Conservation (phyloP, 35 echinoderm and acorn worm genomes). For the Heliocidaris tuberculata region DNA sequence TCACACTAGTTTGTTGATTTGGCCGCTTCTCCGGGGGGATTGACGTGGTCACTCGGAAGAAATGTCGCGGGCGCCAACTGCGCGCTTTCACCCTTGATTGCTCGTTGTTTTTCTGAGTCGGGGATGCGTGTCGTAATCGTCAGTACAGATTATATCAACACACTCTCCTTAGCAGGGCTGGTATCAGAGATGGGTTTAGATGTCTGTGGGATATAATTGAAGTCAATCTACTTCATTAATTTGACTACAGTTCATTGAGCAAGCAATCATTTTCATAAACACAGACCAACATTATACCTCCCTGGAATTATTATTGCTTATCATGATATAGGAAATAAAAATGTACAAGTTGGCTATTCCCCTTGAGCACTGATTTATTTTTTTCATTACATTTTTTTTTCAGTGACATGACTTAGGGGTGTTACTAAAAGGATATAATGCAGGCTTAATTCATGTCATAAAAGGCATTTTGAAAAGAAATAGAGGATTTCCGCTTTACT, state of each 20-base stretch:
- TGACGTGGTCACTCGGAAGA: background rate
- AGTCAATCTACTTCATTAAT: constrained; percentile 6
- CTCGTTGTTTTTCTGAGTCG: constrained; percentile 1
- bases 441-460: too few relatives aligned
- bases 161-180: background rate
- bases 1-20: background rate
- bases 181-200: background rate
- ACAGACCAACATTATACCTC: background rate
- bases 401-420: too few relatives aligned
- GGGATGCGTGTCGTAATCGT: constrained; percentile 25
- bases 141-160: constrained; percentile 13
- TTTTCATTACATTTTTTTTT: too few relatives aligned
- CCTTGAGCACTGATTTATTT: too few relatives aligned
- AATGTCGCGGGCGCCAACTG: background rate
- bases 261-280: background rate
- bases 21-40: background rate
- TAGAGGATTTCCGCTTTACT: background rate
- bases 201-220: background rate
- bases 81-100: constrained; percentile 38
- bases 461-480: background rate
- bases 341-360: background rate
- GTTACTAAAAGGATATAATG: too few relatives aligned
- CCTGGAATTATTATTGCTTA: background rate
- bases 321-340: background rate
- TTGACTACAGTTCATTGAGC: background rate